Evolutionary conservation across 2,888 invertebrate species (phyloP).

Genomic region (Hydroisotoma schaefferi): DNA sequence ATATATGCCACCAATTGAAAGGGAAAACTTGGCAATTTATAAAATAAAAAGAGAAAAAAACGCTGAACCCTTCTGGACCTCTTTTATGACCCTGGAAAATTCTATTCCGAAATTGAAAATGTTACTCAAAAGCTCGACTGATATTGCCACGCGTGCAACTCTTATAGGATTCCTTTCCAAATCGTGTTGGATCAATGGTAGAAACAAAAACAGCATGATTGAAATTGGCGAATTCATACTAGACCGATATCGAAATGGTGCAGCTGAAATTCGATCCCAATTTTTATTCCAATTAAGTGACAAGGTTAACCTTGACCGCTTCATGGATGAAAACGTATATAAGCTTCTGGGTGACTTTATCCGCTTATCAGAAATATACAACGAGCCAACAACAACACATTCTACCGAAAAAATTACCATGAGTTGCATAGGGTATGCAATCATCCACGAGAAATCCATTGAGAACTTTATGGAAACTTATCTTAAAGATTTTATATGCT

Average conservation of each 20-base stretch:
- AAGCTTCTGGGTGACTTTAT: constrained; percentile 24
- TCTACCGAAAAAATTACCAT: background rate
- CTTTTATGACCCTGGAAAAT: constrained; percentile 27
- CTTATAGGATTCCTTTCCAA: constrained; percentile 26
- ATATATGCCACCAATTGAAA: constrained; percentile 18
- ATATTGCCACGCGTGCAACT: constrained; percentile 14
- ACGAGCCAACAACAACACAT: constrained; percentile 13
- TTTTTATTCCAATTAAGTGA: constrained; percentile 24
- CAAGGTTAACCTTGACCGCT: constrained; percentile 22
- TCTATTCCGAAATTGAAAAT: constrained; percentile 23
- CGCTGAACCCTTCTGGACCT: constrained; percentile 28
- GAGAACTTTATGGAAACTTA: too few relatives aligned
- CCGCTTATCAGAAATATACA: constrained; percentile 14
- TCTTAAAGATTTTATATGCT: too few relatives aligned
- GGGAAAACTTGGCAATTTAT: constrained; percentile 23
- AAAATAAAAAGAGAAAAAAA: constrained; percentile 23
- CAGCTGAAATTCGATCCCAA: constrained; percentile 11
- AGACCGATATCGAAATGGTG: constrained; percentile 14
- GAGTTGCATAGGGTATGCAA: too few relatives aligned
- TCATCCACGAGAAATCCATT: too few relatives aligned
- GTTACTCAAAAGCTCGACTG: constrained; percentile 23
- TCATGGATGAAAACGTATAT: constrained; percentile 17
- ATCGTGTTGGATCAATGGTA: constrained; percentile 29
- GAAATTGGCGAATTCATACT: constrained; percentile 10
- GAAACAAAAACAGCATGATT: constrained; percentile 16